Base-by-base conservation (phyloP, 92 coral and sea anemone species). In the Porites divaricata region DNA sequence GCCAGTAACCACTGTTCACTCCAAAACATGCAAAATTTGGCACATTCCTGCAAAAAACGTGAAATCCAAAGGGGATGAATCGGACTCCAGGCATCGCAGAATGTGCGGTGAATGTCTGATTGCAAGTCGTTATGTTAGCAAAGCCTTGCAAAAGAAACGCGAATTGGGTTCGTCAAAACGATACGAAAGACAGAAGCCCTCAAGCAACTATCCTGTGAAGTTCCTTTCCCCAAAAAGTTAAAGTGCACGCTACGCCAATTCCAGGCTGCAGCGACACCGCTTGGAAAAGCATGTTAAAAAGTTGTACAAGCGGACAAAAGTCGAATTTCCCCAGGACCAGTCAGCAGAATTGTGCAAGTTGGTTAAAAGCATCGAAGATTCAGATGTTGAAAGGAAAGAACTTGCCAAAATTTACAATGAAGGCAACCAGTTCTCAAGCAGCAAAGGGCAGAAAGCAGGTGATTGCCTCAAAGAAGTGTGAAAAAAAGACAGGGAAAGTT, bases 1-100 rank as follows among this genome's bases (percentile, higher is more conserved):
- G 16, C 61, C 61, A 56, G 61, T 56, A 56, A 65, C 70, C 20
- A 65, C 70, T 19, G 70, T 65, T 65, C 70, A 65, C 16, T 65
- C 70, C 20, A 11, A 24, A n/a, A 65, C 24, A 12, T 72, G 76
- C 56, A 45, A 72, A 72, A 72, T 49, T 1, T 72, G 56, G 76
- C 76, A 72, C 76, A 72, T 72, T 72, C 76, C 76, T 13, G 76
- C 76, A 1, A 72, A 12, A 72, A 72, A 35, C 49, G 11, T 72
- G 16, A 48, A 72, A 72, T 72, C 76, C 12, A 72, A 45, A 41
- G 76, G 57, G 24, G 57, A 28, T 70, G 74, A 70, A 51, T 70
- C 74, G 22, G 75, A 70, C 75, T 12, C 56, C 75, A 70, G 75
- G 15, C 75, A 41, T 70, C 53, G 28, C 21, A 70, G 75, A 70